A percentile compares a stretch with the other conserved stretches of the same genome.
Evolutionary conservation across 2,888 invertebrate species (phyloP).

Genomic region (Steinernema carpocapsae): DNA sequence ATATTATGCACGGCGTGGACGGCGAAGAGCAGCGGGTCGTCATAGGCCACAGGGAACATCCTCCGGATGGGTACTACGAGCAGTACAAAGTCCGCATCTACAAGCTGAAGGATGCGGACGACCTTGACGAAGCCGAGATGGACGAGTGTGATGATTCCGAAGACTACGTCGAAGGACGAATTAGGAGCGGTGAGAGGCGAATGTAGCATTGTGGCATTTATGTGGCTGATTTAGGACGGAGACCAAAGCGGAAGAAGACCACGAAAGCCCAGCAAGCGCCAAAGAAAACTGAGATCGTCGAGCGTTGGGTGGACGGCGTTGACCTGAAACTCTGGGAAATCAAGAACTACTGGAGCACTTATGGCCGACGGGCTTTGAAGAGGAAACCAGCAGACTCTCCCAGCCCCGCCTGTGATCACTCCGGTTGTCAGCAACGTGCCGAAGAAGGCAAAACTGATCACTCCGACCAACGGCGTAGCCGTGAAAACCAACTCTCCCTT

Average conservation of each 20-base stretch:
- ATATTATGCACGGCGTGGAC: slow-evolving; percentile 50
- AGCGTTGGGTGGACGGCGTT: slow-evolving; percentile 58
- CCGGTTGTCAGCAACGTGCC: background rate
- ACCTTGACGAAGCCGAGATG: slow-evolving; percentile 13
- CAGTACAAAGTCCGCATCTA: slow-evolving; percentile 40
- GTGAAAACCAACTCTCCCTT: background rate
- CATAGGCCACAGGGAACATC: slow-evolving; percentile 61
- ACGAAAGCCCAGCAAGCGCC: slow-evolving; percentile 13
- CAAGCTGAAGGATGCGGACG: slow-evolving; percentile 15
- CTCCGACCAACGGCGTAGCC: background rate
- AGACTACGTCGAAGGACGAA: slow-evolving; percentile 23
- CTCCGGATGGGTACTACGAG: slow-evolving; percentile 64
- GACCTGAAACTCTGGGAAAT: slow-evolving; percentile 65
- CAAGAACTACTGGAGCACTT: slow-evolving; percentile 46
- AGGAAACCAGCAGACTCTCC: background rate
- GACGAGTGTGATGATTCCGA: slow-evolving; percentile 26
- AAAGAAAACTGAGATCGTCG: slow-evolving; percentile 28
- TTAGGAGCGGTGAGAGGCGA: background rate
- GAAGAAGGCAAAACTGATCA: slow-evolving; percentile 15
- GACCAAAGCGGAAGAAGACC: slow-evolving; percentile 5
- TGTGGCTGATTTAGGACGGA: slow-evolving; percentile 20
- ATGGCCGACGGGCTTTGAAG: background rate
- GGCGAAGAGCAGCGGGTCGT: slow-evolving; percentile 61
- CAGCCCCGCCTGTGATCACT: background rate
- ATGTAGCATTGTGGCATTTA: background rate